A percentile compares a stretch with the other conserved stretches of the same genome.
These are phyloP conservation scores for Sinodicranocentrus sp. DNA, from an alignment of 2,888 invertebrate genomes.

Conservation along the genomic window DNA sequence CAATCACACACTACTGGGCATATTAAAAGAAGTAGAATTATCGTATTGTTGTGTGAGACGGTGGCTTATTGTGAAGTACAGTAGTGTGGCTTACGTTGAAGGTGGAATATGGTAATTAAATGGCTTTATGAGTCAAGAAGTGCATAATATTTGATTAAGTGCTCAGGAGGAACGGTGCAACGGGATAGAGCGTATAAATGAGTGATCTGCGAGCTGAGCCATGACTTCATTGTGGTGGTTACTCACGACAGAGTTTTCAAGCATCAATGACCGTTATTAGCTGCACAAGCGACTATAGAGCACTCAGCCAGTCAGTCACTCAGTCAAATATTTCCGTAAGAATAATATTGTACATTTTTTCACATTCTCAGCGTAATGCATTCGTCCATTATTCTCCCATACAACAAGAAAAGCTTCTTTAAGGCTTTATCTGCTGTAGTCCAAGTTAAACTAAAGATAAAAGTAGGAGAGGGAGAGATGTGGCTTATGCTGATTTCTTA, in stretches of 20 bases:
- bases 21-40: constrained; percentile 1
- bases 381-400: too few relatives aligned
- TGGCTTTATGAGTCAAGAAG: constrained; percentile 52
- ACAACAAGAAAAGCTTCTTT: too few relatives aligned
- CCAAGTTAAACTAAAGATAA: too few relatives aligned
- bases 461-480: too few relatives aligned
- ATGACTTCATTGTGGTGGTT: constrained; percentile 22
- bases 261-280: constrained; percentile 33
- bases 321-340: constrained; percentile 54
- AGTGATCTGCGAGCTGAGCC: constrained; percentile 4
- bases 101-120: constrained; percentile 43
- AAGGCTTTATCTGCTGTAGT: too few relatives aligned
- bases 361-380: too few relatives aligned
- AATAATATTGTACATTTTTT: neutral
- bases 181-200: constrained; percentile 32
- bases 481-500: too few relatives aligned
- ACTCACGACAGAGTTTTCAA: constrained; percentile 20
- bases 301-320: constrained; percentile 52
- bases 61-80: too few relatives aligned
- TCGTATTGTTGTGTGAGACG: neutral
- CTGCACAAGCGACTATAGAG: neutral
- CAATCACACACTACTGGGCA: too few relatives aligned
- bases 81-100: constrained; percentile 29
- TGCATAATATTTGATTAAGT: constrained; percentile 53
- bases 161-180: constrained; percentile 47